A percentile compares a stretch with the other conserved stretches of the same genome.
Evolutionary conservation across 2,113 vertebrate genomes (phyloP).

Genomic region (Tretioscincus oriximinensis): DNA sequence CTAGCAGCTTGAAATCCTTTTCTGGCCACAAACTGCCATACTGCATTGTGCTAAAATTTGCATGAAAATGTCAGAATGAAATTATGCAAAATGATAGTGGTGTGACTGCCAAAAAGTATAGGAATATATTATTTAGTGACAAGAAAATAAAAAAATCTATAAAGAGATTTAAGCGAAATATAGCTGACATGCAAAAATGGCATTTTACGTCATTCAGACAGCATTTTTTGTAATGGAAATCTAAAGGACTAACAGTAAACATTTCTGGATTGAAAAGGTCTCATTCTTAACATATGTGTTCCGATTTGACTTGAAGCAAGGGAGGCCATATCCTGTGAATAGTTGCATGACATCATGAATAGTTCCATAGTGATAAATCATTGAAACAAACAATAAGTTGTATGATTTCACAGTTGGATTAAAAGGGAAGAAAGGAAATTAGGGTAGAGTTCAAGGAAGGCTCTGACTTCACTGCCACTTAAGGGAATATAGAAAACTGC

Average conservation of each 20-base stretch:
- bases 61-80: conserved; percentile 35
- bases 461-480: conserved; percentile 65
- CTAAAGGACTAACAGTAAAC: conserved; percentile 13
- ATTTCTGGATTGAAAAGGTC: conserved; percentile 42
- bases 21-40: conserved; percentile 6
- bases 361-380: conserved; percentile 74
- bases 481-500: conserved; percentile 66
- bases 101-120: conserved; percentile 41
- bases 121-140: background rate
- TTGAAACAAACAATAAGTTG: conserved; percentile 74
- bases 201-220: conserved; percentile 43
- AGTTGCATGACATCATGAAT: conserved; percentile 66
- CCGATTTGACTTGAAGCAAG: conserved; percentile 51
- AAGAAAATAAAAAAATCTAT: conserved; percentile 40
- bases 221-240: conserved; percentile 35
- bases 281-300: conserved; percentile 33
- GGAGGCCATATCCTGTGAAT: conserved; percentile 52
- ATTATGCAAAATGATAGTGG: conserved; percentile 32
- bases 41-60: background rate
- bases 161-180: conserved; percentile 28
- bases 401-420: conserved; percentile 77
- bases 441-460: conserved; percentile 58
- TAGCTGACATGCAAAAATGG: conserved; percentile 33
- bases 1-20: background rate
- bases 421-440: conserved; percentile 55